Base-by-base conservation (phyloP, 2,888 invertebrate genomes). In the Malachius bipustulatus region DNA sequence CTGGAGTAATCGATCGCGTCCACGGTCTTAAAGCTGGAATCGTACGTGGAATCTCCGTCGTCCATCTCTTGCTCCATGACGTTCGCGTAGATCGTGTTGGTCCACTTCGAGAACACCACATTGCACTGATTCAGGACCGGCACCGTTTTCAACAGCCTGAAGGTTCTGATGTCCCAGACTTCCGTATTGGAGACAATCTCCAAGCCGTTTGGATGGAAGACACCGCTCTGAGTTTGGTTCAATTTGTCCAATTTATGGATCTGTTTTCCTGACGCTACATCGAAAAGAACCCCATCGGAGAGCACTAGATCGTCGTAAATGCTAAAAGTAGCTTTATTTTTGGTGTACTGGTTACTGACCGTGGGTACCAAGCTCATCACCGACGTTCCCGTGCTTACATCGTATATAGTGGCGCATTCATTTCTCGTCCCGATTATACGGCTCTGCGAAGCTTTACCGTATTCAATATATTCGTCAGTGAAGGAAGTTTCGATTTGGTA, bases 211-310 rank as follows among this genome's bases (percentile, higher is more conserved):
- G 94, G 94, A 70, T 96, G 94, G 55, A 97, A 97, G 4, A 91
- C 83, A 1, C 96, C 97, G 55, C 89, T 94, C 37, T 93, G 76
- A 27, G 82, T 82, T 56, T 91, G 87, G 66, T 96, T 97, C 19
- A 98, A 70, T 62, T 97, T 97, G 65, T 98, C 98, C 57, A 98
- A 88, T 60, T 96, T 94, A 65, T 96, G 94, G 30, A 98, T 82
- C 47, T 87, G 79, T 52, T 82, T 84, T 12, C 83, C 83, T 0
- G 82, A 75, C 47, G 81, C 77, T 4, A 90, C 82, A 59, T 97
- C 96, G 82, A 91, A 97, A 0, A 97, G 64, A 0, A 96, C 91
- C 26, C 97, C 96, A 60, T 97, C 96, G 36, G 87, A 88, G 4
- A 97, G 66, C n/a, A 97, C 81, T 11, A 97, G 67, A 52, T 94